Evolutionary conservation across 1,140 invertebrate genomes (phyloP), one percentile per base, ranked within the genome.

Genomic region (Tetragnatha versicolor): DNA sequence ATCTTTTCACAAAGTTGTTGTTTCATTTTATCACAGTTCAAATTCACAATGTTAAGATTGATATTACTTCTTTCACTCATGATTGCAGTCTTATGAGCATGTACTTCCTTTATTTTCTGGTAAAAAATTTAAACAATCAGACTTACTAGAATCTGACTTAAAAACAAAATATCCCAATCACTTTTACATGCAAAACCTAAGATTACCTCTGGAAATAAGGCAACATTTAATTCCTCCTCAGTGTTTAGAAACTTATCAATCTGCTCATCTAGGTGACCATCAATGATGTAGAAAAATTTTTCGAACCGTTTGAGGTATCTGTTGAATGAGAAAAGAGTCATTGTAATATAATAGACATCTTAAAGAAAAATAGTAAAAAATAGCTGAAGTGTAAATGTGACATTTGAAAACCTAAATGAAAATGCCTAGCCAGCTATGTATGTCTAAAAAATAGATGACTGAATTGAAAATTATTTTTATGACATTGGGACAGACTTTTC

Each of bases 51-150:
- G 49, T 60, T 69, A 6, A 79, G 35, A 45, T 69, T 29, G n/a
- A 79, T 58, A 27, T 79, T 69, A 60, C 65, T 69, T 60, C 10
- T 60, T 45, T 68, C 63, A 27, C 22, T 20, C 58, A 69, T 25
- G 6, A 79, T 47, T 5, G 4, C 20, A 22, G 22, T 5, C 37
- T 79, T 79, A 22, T 61, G 53, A 4, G 29, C 3, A 9, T 61
- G 63, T 45, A 79, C 6, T 45, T 79, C 76, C 14, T 69, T 25
- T n/a, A 79, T 79, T 79, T 79, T 79, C 76, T 79, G 22, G 20
- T 66, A 60, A 20, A 35, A 33, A 53, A 53, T 12, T 53, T 53
- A n/a, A n/a, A 25, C 7, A 53, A 20, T 55, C 10, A 55, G 2
- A 55, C 51, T 2, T 45, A 45, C 42, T 45, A 45, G 10, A 45